phyloP scores from a whole-genome alignment of 2,113 vertebrate species.

The Willisornis vidua region DNA sequence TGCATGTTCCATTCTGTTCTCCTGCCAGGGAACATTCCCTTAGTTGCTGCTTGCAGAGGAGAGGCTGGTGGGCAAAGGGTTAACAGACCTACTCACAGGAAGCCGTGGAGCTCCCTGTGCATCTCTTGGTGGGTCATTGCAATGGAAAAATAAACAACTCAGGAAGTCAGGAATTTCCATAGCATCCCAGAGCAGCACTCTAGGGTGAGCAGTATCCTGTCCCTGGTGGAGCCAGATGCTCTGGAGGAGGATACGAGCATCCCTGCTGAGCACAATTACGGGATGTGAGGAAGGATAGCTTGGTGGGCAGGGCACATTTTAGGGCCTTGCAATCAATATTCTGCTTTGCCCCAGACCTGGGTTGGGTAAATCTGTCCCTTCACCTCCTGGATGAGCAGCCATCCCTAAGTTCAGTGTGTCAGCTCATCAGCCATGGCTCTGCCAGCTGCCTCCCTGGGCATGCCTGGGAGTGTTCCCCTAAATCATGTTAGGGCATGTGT shows the following conservation, averaged over 20 bases:
- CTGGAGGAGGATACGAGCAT: neutral
- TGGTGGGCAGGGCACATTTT: neutral
- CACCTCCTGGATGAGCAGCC: neutral
- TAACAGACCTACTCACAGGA: constrained; percentile 10
- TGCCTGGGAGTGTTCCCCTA: neutral
- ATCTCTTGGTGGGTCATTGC: constrained; percentile 28
- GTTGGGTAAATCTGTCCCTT: neutral
- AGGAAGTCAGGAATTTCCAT: constrained; percentile 41
- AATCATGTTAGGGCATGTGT: neutral
- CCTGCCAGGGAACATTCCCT: neutral
- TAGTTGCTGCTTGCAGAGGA: neutral
- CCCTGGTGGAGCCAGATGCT: constrained; percentile 9
- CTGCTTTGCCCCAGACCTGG: neutral
- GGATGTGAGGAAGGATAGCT: neutral
- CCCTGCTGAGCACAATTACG: neutral
- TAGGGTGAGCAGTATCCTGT: neutral
- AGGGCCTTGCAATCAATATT: neutral
- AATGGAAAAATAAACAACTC: constrained; percentile 49
- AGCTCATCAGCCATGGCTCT: neutral
- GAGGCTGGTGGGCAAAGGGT: neutral
- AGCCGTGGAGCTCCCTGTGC: neutral
- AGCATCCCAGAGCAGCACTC: constrained; percentile 2
- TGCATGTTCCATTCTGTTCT: neutral
- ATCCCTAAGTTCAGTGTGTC: neutral
- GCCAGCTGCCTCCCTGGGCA: neutral